These are phyloP conservation scores for Andrena camellia DNA, from an alignment of 2,888 invertebrate genomes.

Conservation along the genomic window DNA sequence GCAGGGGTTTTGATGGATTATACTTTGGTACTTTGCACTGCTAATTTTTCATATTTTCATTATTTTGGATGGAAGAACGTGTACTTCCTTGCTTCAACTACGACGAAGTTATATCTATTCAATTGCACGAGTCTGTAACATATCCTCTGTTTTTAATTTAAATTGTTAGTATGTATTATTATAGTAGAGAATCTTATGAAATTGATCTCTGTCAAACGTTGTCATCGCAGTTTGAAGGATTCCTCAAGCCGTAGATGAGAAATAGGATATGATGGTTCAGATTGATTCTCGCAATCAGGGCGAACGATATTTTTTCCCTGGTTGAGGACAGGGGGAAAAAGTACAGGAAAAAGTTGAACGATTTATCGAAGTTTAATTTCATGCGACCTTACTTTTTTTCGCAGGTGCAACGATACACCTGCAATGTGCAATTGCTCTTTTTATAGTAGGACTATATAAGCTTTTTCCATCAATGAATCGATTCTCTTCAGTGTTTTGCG, in stretches of 20 bases:
- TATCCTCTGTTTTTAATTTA: too few relatives aligned
- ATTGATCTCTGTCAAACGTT: background rate
- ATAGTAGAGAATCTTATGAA: too few relatives aligned
- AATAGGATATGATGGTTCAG: background rate
- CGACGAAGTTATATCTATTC: too few relatives aligned
- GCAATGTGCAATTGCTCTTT: slow-evolving; percentile 7
- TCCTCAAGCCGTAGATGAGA: too few relatives aligned
- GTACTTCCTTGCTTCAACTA: too few relatives aligned
- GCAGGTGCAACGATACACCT: slow-evolving; percentile 13
- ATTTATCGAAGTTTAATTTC: slow-evolving; percentile 5
- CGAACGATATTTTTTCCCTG: background rate
- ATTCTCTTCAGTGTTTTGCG: background rate
- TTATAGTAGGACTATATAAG: background rate
- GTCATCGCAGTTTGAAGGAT: background rate
- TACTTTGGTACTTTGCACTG: too few relatives aligned
- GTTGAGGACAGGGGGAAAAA: background rate
- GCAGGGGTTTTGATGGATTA: too few relatives aligned
- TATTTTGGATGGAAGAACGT: too few relatives aligned
- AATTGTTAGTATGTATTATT: too few relatives aligned
- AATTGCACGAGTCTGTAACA: too few relatives aligned
- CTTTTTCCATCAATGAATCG: background rate
- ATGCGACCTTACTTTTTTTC: background rate
- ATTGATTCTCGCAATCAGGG: background rate
- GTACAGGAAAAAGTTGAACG: background rate
- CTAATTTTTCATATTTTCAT: too few relatives aligned